These are phyloP conservation scores for Perca flavescens DNA, from an alignment of 2,113 vertebrate species.

Conservation along the genomic window DNA sequence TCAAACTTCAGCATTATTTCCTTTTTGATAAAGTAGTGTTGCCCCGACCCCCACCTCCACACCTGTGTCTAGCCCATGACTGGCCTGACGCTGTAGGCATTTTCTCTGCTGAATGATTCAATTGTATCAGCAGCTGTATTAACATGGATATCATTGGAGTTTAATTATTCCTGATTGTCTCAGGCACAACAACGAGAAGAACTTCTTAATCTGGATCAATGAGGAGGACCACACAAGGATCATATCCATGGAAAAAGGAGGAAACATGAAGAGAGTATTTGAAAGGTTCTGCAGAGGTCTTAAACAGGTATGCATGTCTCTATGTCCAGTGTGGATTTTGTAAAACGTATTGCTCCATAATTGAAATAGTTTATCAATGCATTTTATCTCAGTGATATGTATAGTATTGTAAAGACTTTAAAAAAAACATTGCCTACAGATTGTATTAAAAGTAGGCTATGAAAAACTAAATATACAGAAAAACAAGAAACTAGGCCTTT, in stretches of 20 bases:
- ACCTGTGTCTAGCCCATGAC: background rate
- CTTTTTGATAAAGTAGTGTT: background rate
- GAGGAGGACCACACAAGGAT: conserved; percentile 95
- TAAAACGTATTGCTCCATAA: background rate
- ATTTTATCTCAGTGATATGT: background rate
- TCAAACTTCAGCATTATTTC: background rate
- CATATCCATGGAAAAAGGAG: conserved; percentile 96
- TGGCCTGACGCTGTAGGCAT: background rate
- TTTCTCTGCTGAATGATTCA: background rate
- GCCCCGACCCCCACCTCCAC: background rate
- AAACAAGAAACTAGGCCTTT: too few species aligned
- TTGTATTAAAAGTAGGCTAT: background rate
- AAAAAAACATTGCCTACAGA: background rate
- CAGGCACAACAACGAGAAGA: conserved; percentile 95
- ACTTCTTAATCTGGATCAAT: conserved; percentile 95
- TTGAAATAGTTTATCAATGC: background rate
- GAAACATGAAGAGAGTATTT: conserved; percentile 95
- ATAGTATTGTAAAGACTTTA: background rate
- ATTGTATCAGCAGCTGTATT: background rate
- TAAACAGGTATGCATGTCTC: conserved; percentile 85
- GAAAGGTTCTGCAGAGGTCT: conserved; percentile 93
- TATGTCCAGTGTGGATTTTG: background rate
- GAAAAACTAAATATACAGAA: background rate
- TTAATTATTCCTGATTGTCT: background rate
- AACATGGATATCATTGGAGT: background rate